phyloP scores from a whole-genome alignment of 2,113 vertebrate species.

The Lepus europaeus region DNA sequence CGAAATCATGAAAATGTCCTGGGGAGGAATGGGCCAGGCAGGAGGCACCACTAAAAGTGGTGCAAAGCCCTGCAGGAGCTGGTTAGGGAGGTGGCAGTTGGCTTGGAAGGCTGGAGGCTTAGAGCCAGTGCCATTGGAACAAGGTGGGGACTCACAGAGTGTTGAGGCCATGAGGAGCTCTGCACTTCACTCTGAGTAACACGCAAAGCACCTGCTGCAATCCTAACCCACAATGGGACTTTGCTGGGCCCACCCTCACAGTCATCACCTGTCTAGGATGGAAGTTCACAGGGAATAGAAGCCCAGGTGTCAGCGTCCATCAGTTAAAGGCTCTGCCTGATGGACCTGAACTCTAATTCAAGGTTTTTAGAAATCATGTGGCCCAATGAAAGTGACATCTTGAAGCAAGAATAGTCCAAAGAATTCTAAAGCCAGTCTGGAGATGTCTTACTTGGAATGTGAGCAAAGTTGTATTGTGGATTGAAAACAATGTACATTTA shows the following conservation, averaged over 20 bases:
- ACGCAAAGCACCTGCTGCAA: not conserved
- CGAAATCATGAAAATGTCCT: not conserved
- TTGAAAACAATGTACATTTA: not conserved
- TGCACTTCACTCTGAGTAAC: not conserved
- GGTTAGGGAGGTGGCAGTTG: fast-evolving
- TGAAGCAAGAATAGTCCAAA: not conserved
- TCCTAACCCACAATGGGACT: not conserved
- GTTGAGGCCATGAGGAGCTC: not conserved
- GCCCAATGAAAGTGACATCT: not conserved
- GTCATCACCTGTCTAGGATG: not conserved
- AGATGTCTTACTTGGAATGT: not conserved
- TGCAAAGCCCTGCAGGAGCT: not conserved
- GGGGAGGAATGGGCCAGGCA: not conserved
- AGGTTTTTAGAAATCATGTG: not conserved
- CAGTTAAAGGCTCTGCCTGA: not conserved
- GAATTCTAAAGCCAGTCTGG: not conserved
- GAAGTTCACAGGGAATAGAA: not conserved
- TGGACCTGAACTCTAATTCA: not conserved
- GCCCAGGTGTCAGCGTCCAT: not conserved
- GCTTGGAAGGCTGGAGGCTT: not conserved
- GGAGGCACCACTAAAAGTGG: too few species aligned
- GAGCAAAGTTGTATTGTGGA: not conserved
- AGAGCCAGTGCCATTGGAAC: not conserved
- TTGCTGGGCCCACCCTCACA: not conserved
- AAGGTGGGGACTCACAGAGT: not conserved